These are phyloP conservation scores for Ladona fulva DNA, from an alignment of 1,140 invertebrate genomes.

Conservation along the genomic window DNA sequence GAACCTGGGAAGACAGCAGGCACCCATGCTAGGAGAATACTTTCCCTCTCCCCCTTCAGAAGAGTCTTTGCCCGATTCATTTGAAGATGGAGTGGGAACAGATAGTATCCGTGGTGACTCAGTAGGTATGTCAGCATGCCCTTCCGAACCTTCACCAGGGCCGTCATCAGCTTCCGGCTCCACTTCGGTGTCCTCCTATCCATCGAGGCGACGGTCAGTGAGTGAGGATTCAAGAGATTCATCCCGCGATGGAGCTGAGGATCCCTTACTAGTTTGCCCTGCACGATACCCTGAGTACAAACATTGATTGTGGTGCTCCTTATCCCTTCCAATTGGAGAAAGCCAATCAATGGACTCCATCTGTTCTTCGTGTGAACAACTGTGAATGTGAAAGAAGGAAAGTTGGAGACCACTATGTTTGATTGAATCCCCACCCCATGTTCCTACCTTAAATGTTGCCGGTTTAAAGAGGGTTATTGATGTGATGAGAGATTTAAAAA, in stretches of 20 bases:
- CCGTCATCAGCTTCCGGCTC: background rate
- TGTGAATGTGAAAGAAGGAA: background rate
- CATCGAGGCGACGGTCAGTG: background rate
- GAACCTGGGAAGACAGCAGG: constrained; percentile 12
- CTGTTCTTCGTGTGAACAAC: background rate
- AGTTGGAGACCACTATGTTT: background rate
- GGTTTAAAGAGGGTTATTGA: background rate
- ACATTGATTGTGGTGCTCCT: constrained; percentile 38
- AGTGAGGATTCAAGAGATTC: constrained; percentile 20
- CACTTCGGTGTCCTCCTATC: background rate
- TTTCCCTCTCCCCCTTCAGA: constrained; percentile 20
- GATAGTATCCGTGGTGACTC: background rate
- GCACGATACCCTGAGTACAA: constrained; percentile 51
- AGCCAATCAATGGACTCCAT: background rate
- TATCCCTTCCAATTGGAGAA: background rate
- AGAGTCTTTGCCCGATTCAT: constrained; percentile 14
- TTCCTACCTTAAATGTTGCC: background rate
- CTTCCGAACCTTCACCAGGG: background rate
- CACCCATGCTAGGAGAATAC: constrained; percentile 24
- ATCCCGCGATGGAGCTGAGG: constrained; percentile 15
- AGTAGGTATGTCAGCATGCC: background rate
- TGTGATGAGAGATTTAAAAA: no score
- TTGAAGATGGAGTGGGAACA: constrained; percentile 2
- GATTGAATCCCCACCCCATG: background rate
- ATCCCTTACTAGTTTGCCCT: constrained; percentile 33